These are phyloP conservation scores for Carterocephalus palaemon DNA, from an alignment of 2,888 invertebrate genomes.

Conservation along the genomic window DNA sequence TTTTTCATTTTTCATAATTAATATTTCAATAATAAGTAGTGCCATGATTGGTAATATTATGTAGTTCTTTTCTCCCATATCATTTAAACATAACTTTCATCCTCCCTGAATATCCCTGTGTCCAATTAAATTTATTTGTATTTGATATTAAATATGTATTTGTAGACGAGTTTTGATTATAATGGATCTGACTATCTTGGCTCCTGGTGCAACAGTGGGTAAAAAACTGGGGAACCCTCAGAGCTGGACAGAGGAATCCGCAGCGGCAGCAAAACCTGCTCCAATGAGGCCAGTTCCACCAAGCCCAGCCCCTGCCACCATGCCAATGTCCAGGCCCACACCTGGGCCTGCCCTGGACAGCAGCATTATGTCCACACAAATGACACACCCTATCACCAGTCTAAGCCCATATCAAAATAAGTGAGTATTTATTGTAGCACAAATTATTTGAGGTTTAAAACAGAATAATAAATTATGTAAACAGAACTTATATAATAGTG, in stretches of 20 bases:
- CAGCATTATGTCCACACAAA: conserved; percentile 67
- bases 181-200: conserved; percentile 85
- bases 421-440: conserved; percentile 64
- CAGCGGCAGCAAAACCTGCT: conserved; percentile 41
- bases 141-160: conserved; percentile 27
- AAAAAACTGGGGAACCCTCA: conserved; percentile 89
- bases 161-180: conserved; percentile 91
- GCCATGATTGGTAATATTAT: too few relatives aligned
- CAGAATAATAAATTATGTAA: too few relatives aligned
- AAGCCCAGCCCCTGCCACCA: conserved; percentile 38
- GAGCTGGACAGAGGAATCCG: conserved; percentile 77
- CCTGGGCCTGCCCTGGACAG: conserved; percentile 52
- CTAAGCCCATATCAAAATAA: conserved; percentile 96
- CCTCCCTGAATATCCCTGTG: too few relatives aligned
- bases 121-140: too few relatives aligned
- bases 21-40: too few relatives aligned
- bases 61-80: too few relatives aligned
- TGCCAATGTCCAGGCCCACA: conserved; percentile 31
- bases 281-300: conserved; percentile 43
- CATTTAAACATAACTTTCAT: too few relatives aligned
- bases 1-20: too few relatives aligned
- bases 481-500: too few relatives aligned
- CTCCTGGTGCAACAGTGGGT: conserved; percentile 84
- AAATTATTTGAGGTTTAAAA: too few relatives aligned
- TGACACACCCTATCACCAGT: conserved; percentile 88